Base-by-base conservation (phyloP, 1,140 invertebrate species). In the Scaptomyza graminum region DNA sequence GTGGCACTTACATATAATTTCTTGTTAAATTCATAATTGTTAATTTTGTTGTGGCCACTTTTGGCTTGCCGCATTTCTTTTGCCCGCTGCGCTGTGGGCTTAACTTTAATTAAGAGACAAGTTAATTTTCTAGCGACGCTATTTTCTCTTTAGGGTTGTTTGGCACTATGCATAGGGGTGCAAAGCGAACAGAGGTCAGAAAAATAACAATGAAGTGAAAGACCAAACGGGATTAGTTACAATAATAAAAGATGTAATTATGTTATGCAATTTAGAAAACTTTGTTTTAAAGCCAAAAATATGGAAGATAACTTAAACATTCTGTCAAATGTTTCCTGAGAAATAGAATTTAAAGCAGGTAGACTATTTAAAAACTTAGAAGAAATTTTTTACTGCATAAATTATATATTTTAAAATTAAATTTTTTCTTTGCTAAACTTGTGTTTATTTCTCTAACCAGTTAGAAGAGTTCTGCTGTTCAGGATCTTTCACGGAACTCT, bases 11-110 rank as follows among this genome's bases (percentile, higher is more conserved):
- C 18, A 62, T 69, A 88, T 90, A 90, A 90, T 78, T 90, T 90
- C 89, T 90, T 90, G 90, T 90, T 90, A 90, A 83, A 87, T 65
- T 85, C 85, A 89, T 85, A 90, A 89, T 89, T 90, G 85, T 85
- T 88, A 90, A 78, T 88, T 77, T 90, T 70, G 69, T 79, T 85
- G 67, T 81, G 70, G 74, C 60, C 65, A 76, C 63, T 64, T 55
- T 76, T 79, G 56, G 67, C 55, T 49, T 59, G 61, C 57, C 28
- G 28, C 28, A 64, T 72, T 59, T 73, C 57, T 51, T 37, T 22
- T 57, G 49, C 15, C 28, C 28, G n/a, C 66, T 77, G 71, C 63
- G 5, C 16, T 67, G 47, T 67, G 64, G 85, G 89, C 90, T 90
- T 90, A 90, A 90, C 90, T 90, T 87, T 90, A 90, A 90, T 90